Evolutionary conservation across 2,113 vertebrate species (phyloP).

Genomic region (Leuciscus idus): DNA sequence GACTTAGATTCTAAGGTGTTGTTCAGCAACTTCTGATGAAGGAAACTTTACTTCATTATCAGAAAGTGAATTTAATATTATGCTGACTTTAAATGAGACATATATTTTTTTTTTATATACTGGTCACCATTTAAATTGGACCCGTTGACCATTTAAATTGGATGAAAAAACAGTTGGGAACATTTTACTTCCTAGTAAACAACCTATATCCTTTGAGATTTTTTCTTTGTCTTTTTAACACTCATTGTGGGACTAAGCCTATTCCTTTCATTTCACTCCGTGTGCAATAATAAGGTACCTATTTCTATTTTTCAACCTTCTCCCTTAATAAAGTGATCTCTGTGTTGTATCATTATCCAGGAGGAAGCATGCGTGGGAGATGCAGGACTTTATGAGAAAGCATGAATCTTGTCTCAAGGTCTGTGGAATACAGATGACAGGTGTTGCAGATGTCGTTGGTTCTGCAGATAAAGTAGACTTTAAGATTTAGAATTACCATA

Average conservation of each 20-base stretch:
- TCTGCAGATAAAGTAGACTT: constrained; percentile 71
- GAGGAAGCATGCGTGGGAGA: constrained; percentile 63
- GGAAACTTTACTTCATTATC: constrained; percentile 73
- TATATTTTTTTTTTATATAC: constrained; percentile 70
- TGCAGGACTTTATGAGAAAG: constrained; percentile 72
- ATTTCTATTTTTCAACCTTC: background rate
- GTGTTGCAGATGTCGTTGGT: constrained; percentile 59
- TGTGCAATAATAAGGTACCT: background rate
- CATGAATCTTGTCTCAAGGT: constrained; percentile 69
- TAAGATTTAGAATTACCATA: constrained; percentile 73
- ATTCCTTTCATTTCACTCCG: constrained; percentile 13
- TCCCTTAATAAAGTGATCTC: constrained; percentile 70
- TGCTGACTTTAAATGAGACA: constrained; percentile 67
- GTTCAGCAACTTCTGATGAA: constrained; percentile 58
- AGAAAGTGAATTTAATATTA: constrained; percentile 69
- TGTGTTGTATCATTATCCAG: constrained; percentile 67
- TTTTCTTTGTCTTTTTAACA: constrained; percentile 23
- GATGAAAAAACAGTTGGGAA: constrained; percentile 58
- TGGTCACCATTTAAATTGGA: constrained; percentile 64
- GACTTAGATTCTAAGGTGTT: constrained; percentile 38
- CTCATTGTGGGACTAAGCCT: background rate
- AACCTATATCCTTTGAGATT: constrained; percentile 52
- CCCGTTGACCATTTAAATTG: constrained; percentile 59
- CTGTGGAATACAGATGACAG: constrained; percentile 66
- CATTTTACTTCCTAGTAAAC: constrained; percentile 32